Percentiles rank a stretch among this genome's conserved stretches.
Evolutionary conservation across 30 jellyfish, hydroid and myxozoan genomes (phyloP).

Genomic region (Turritopsis dohrnii): DNA sequence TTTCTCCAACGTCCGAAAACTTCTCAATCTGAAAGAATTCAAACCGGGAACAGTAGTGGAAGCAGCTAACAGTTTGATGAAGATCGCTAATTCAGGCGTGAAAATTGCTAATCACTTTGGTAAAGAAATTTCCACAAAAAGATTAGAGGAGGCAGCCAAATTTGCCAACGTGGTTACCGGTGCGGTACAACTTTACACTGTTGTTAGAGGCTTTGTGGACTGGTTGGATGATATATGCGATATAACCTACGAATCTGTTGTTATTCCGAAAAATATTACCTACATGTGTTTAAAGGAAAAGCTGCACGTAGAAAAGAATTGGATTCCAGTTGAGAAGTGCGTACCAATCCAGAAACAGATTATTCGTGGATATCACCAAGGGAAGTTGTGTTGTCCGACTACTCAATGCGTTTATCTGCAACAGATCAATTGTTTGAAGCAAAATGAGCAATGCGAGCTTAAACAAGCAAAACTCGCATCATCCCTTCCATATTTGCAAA

Average conservation of each 20-base stretch:
- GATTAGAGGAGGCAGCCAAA: conserved; percentile 25
- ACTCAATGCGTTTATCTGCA: conserved; percentile 61
- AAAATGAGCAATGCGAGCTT: conserved; percentile 45
- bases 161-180: conserved; percentile 28
- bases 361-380: conserved; percentile 49
- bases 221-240: conserved; percentile 90
- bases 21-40: conserved; percentile 63
- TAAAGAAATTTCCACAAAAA: conserved; percentile 46
- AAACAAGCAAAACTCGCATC: conserved; percentile 11
- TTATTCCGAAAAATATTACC: conserved; percentile 31
- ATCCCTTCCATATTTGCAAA: conserved; percentile 7
- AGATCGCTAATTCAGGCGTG: conserved; percentile 40
- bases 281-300: conserved; percentile 59
- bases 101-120: conserved; percentile 58
- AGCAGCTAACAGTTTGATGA: conserved; percentile 47
- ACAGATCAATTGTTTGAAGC: conserved; percentile 34
- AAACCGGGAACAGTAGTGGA: conserved; percentile 49
- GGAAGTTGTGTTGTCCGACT: conserved; percentile 60
- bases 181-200: conserved; percentile 65
- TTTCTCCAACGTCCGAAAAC: conserved; percentile 41
- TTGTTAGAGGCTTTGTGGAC: conserved; percentile 53
- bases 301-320: conserved; percentile 30
- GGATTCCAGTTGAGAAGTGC: conserved; percentile 57
- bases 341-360: conserved; percentile 26
- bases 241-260: conserved; percentile 53